Conservation (phyloP, 2,888 invertebrate species). For the Ptilodon capucinus region DNA sequence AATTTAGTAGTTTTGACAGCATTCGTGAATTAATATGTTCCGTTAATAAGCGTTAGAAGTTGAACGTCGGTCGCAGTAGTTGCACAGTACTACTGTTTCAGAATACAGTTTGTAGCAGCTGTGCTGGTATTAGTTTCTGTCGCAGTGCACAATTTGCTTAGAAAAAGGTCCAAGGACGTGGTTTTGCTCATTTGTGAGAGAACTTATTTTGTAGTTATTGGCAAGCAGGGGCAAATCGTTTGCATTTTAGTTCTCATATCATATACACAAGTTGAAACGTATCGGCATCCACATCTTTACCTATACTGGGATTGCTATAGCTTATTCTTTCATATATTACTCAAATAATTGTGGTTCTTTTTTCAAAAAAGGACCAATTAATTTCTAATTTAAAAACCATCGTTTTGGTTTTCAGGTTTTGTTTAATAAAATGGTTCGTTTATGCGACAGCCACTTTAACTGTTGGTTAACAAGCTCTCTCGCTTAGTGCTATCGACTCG, state of each 20-base stretch:
- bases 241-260: too few species aligned
- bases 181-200: neutral
- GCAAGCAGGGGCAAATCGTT: neutral
- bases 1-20: neutral
- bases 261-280: too few species aligned
- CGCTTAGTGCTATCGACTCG: slow-evolving; percentile 48
- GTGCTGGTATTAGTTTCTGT: slow-evolving; percentile 31
- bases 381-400: too few species aligned
- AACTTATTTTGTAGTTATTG: neutral
- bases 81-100: slow-evolving; percentile 22
- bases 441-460: slow-evolving; percentile 30
- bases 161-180: slow-evolving; percentile 3
- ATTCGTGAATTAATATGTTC: neutral
- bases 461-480: slow-evolving; percentile 40
- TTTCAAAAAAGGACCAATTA: too few species aligned
- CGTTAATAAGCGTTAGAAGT: slow-evolving; percentile 7
- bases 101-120: slow-evolving; percentile 26
- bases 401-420: slow-evolving; percentile 15
- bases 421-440: slow-evolving; percentile 37
- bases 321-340: too few species aligned
- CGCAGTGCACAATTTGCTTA: slow-evolving; percentile 22
- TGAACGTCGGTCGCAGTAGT: slow-evolving; percentile 7
- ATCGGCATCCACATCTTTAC: too few species aligned
- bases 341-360: too few species aligned
- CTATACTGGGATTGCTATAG: too few species aligned